phyloP scores from a whole-genome alignment of 2,888 invertebrate genomes.

The Griposia aprilina region DNA sequence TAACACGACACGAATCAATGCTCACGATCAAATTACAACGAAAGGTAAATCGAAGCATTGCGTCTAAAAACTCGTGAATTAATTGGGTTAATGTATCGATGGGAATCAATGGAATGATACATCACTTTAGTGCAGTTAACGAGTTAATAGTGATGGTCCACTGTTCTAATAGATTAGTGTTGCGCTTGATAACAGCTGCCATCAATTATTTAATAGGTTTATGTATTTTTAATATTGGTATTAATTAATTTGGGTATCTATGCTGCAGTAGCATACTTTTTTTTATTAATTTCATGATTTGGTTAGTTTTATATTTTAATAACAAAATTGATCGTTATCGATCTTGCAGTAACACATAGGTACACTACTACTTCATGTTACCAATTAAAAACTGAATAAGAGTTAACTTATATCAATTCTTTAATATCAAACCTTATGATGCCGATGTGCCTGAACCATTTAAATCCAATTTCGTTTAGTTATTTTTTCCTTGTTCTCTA shows the following conservation, averaged over 20 bases:
- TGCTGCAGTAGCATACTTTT: slow-evolving; percentile 13
- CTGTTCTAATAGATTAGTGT: slow-evolving; percentile 36
- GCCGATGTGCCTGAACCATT: background rate
- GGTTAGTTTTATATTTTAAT: slow-evolving; percentile 27
- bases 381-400: slow-evolving; percentile 19
- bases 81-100: slow-evolving; percentile 69
- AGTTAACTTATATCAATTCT: slow-evolving; percentile 20
- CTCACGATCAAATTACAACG: slow-evolving; percentile 74
- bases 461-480: slow-evolving; percentile 2
- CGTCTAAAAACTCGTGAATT: slow-evolving; percentile 59
- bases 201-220: slow-evolving; percentile 38
- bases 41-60: slow-evolving; percentile 56
- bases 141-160: slow-evolving; percentile 52
- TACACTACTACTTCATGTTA: slow-evolving; percentile 8
- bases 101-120: slow-evolving; percentile 62
- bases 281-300: slow-evolving; percentile 18
- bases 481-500: background rate
- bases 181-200: slow-evolving; percentile 35
- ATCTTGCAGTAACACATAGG: slow-evolving; percentile 11
- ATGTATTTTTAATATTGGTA: slow-evolving; percentile 30
- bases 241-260: slow-evolving; percentile 17
- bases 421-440: background rate
- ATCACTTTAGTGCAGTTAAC: slow-evolving; percentile 57
- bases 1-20: slow-evolving; percentile 75
- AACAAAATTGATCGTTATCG: slow-evolving; percentile 36